A percentile compares a stretch with the other conserved stretches of the same genome.
Conservation (phyloP, 2,113 vertebrate genomes). For the Otolemur garnettii region DNA sequence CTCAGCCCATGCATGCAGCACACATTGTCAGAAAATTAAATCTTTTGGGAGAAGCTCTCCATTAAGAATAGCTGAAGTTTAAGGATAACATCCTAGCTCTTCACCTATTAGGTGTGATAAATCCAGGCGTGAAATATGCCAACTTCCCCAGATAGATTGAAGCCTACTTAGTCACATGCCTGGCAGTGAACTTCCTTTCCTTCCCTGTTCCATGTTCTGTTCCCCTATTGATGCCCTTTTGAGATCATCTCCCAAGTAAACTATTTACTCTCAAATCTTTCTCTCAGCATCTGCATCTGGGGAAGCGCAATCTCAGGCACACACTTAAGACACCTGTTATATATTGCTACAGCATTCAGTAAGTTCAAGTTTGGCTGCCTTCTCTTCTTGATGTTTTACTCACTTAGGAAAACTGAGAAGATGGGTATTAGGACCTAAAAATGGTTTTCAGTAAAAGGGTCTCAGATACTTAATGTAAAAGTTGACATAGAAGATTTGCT, state of each 20-base stretch:
- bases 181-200: neutral
- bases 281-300: neutral
- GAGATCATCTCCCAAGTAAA: neutral
- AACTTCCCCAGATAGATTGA: neutral
- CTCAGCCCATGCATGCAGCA: neutral
- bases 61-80: neutral
- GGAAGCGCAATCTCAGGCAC: neutral
- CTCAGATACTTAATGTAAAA: neutral
- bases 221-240: neutral
- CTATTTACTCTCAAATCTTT: neutral
- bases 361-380: neutral
- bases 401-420: constrained; percentile 23
- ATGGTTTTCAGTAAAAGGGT: neutral
- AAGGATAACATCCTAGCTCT: neutral
- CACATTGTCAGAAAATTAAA: neutral
- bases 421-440: neutral
- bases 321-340: neutral
- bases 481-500: neutral
- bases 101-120: neutral
- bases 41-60: neutral
- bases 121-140: neutral
- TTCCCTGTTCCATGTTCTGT: neutral
- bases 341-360: neutral
- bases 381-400: constrained; percentile 20
- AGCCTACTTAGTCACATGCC: neutral